Conservation (phyloP, 2,888 invertebrate genomes). For the Yponomeuta plumbellus region DNA sequence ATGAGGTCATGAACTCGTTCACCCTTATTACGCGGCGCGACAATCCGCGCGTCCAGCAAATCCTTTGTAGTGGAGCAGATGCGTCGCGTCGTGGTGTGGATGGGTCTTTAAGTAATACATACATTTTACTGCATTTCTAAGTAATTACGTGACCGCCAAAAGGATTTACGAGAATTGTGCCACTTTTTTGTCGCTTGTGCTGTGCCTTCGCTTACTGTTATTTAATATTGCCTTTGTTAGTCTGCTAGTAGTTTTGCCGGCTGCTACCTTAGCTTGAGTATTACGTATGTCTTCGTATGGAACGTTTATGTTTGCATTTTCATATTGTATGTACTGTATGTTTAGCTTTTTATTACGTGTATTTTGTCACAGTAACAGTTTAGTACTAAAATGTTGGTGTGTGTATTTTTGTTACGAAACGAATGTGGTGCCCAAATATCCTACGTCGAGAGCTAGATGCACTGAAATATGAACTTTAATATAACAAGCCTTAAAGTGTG, state of each 20-base stretch:
- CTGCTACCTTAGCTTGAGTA: neutral
- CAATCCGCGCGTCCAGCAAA: too few relatives aligned
- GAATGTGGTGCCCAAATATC: neutral
- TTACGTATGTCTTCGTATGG: slow-evolving; percentile 7
- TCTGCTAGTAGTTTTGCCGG: neutral
- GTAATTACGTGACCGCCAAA: too few relatives aligned
- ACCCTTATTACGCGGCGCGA: too few relatives aligned
- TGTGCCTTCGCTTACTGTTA: slow-evolving; percentile 6
- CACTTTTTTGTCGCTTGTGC: slow-evolving; percentile 13
- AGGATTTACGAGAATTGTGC: neutral
- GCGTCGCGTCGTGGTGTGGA: too few relatives aligned
- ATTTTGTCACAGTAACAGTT: neutral
- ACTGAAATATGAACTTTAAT: neutral
- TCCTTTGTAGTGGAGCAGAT: too few relatives aligned
- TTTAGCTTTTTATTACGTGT: neutral
- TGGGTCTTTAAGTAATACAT: too few relatives aligned
- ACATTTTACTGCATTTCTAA: too few relatives aligned
- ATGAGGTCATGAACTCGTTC: too few relatives aligned
- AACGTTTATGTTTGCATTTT: slow-evolving; percentile 2
- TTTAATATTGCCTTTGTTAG: slow-evolving; percentile 2
- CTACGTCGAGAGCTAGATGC: neutral
- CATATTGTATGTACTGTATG: slow-evolving; percentile 6
- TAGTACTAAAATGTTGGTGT: neutral
- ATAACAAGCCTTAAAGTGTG: neutral
- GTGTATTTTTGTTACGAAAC: neutral